Evolutionary conservation across 1,140 invertebrate genomes (phyloP), one percentile per base, ranked within the genome.

Genomic region (Procambarus clarkii): DNA sequence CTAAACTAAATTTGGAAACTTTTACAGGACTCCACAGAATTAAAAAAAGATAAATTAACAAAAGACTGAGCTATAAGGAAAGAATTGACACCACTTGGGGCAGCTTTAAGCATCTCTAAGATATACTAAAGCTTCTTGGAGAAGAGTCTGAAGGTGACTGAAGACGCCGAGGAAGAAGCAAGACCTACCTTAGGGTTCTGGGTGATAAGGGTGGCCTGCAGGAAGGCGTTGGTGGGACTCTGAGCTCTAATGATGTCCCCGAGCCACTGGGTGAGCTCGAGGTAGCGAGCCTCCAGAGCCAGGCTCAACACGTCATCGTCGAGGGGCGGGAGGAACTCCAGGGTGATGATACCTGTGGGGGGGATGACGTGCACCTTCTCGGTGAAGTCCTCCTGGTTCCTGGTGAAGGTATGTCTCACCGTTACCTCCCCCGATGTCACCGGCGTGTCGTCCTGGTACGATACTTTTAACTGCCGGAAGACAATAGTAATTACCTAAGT

Each of bases 251-350:
- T 96, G 7, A 98, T 96, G n/a, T 97, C 96, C 7, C 97, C 96
- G 91, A 98, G 97, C 94, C 97, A 96, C 93, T 97, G 96, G 92
- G 97, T 96, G n/a, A 97, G 95, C 92, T 96, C 96, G 82, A 96
- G 94, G 93, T 97, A 97, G 92, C 96, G 95, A 0, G 96, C 96
- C 96, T 97, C 93, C 50, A 92, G 89, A 15, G 83, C 92, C 79
- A 92, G 86, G 21, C 84, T 92, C 24, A 82, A 60, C 11, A 88
- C 92, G 7, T 86, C 95, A 5, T 95, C 94, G 83, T 95, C 94
- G 1, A 94, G 89, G 0, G 97, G 96, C 9, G 97, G 96, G 82
- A 96, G 95, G 93, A 97, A 97, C 89, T 96, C 96, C 60, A 98
- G 94, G 93, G 96, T 95, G 34, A 97, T 94, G 92, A 97, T 95